Evolutionary conservation across 1,140 invertebrate genomes (phyloP).

Genomic region (Probaryconus sp.): DNA sequence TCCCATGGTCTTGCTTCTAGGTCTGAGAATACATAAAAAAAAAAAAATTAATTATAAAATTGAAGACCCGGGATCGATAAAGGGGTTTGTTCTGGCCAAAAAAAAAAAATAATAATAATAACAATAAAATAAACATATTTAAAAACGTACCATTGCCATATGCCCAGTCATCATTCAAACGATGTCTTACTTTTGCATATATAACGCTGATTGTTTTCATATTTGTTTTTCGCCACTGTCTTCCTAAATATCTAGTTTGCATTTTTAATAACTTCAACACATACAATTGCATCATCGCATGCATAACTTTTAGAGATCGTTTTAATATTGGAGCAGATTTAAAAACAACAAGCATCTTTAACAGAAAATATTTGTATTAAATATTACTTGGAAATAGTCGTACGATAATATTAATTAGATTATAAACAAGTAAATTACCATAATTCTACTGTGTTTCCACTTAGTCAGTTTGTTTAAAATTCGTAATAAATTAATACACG

Average conservation of each 20-base stretch:
- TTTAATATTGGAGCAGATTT: constrained; percentile 99
- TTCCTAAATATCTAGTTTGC: constrained; percentile 99
- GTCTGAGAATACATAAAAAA: constrained; percentile 79
- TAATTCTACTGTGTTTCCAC: constrained; percentile 99
- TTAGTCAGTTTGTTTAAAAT: constrained; percentile 99
- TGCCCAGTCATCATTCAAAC: constrained; percentile 99
- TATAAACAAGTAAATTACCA: constrained; percentile 80
- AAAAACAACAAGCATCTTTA: constrained; percentile 98
- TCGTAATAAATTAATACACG: constrained; percentile 97
- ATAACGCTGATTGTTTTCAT: constrained; percentile 99
- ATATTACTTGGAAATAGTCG: constrained; percentile 26
- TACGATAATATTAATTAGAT: too few species aligned
- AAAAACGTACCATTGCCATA: constrained; percentile 92
- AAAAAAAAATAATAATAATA: constrained; percentile 22
- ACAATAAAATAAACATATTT: constrained; percentile 28
- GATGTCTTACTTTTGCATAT: constrained; percentile 96
- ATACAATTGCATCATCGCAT: constrained; percentile 99
- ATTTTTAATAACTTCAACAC: constrained; percentile 99
- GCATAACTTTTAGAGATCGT: constrained; percentile 94
- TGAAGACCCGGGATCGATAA: too few species aligned
- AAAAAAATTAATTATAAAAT: constrained; percentile 12
- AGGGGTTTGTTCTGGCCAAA: constrained; percentile 2
- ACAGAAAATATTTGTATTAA: constrained; percentile 37
- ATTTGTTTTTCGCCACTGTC: constrained; percentile 99
- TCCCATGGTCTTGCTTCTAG: constrained; percentile 98